Conservation (phyloP, 1,140 invertebrate species). For the Maconellicoccus hirsutus region DNA sequence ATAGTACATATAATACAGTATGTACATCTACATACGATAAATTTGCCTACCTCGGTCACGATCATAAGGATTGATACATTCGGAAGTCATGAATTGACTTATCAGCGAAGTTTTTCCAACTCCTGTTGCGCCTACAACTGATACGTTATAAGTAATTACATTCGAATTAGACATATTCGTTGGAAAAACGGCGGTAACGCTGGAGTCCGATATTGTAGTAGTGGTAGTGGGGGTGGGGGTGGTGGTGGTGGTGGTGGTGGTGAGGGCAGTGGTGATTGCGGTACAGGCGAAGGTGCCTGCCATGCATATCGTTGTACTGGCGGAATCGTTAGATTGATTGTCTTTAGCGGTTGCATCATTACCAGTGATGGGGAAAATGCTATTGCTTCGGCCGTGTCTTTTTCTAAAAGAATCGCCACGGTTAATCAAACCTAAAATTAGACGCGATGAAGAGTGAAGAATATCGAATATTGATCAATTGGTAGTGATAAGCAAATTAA, state of each 20-base stretch:
- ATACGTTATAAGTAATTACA: conserved; percentile 50
- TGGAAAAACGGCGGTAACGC: too few relatives aligned
- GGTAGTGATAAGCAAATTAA: too few relatives aligned
- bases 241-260: conserved; percentile 35
- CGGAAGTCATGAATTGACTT: conserved; percentile 87
- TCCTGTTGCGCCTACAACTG: conserved; percentile 69
- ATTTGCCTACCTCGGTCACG: conserved; percentile 32
- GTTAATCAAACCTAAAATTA: conserved; percentile 73
- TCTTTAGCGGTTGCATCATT: conserved; percentile 32
- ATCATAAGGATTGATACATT: conserved; percentile 87
- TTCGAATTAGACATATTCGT: too few relatives aligned
- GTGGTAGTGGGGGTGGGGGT: conserved; percentile 30
- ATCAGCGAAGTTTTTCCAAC: conserved; percentile 84
- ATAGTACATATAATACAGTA: background rate
- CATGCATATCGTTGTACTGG: too few relatives aligned
- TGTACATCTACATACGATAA: too few relatives aligned
- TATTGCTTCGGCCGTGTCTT: conserved; percentile 64
- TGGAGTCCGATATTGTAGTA: too few relatives aligned
- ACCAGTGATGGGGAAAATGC: conserved; percentile 42
- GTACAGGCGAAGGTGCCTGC: too few relatives aligned
- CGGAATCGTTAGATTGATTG: conserved; percentile 23
- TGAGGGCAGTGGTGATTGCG: conserved; percentile 6
- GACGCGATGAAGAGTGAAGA: too few relatives aligned
- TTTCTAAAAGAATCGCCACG: conserved; percentile 76
- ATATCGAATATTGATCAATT: too few relatives aligned